Percentiles rank a stretch among this genome's conserved stretches.
These are phyloP conservation scores for Erynnis tages DNA, from an alignment of 2,888 invertebrate genomes.

Conservation along the genomic window DNA sequence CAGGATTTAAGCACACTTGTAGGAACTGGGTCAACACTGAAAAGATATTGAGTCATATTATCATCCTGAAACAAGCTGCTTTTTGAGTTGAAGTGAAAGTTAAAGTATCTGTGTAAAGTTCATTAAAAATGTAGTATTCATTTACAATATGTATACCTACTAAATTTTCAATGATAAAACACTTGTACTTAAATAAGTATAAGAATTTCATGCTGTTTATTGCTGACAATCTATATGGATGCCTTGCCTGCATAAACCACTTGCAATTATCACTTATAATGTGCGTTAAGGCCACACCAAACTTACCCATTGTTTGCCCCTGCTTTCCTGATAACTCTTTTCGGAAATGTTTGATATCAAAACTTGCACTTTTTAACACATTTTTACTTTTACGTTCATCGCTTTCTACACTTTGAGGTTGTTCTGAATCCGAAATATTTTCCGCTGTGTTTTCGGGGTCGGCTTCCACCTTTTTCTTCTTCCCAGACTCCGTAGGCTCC, in stretches of 20 bases:
- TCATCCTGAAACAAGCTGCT: too few species aligned
- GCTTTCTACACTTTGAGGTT: constrained; percentile 52
- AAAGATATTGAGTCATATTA: too few species aligned
- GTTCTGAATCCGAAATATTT: constrained; percentile 37
- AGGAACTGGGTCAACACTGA: constrained; percentile 84
- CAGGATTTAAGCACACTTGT: constrained; percentile 76
- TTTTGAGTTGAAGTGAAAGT: too few species aligned
- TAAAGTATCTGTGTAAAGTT: too few species aligned
- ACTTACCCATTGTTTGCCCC: constrained; percentile 80
- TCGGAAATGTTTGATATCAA: constrained; percentile 83
- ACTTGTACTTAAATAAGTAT: too few species aligned
- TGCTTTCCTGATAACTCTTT: constrained; percentile 75
- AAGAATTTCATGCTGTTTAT: too few species aligned
- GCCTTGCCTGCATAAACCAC: too few species aligned
- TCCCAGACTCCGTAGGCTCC: constrained; percentile 41
- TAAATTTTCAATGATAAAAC: too few species aligned
- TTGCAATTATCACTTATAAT: too few species aligned
- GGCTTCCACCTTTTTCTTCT: constrained; percentile 49
- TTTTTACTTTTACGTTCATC: constrained; percentile 35
- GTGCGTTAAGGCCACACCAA: background rate
- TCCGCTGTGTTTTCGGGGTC: constrained; percentile 35
- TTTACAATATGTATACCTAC: too few species aligned
- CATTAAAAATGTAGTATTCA: too few species aligned
- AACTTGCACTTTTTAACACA: constrained; percentile 53
- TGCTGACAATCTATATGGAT: too few species aligned